phyloP scores from a whole-genome alignment of 2,113 vertebrate species.

The Mustelus asterias region DNA sequence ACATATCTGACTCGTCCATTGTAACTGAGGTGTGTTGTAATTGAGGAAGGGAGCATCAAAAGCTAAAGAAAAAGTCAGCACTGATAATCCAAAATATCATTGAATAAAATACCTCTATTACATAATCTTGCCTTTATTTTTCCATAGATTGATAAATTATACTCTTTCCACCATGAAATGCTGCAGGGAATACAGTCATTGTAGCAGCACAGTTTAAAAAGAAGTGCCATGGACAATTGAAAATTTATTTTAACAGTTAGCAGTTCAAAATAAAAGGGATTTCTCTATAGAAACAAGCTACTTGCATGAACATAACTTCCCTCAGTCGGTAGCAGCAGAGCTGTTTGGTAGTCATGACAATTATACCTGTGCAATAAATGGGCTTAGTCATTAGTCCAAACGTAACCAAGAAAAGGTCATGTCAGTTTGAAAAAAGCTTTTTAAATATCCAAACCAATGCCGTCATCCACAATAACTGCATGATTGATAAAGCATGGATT shows the following conservation, averaged over 20 bases:
- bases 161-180: not conserved
- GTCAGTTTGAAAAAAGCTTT: not conserved
- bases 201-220: not conserved
- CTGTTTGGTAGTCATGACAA: not conserved
- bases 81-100: not conserved
- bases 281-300: not conserved
- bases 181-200: not conserved
- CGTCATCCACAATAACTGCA: not conserved
- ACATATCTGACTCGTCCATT: not conserved
- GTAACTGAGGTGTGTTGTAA: not conserved
- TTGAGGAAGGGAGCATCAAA: not conserved
- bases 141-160: not conserved
- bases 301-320: not conserved
- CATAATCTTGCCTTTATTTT: not conserved
- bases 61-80: not conserved
- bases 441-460: not conserved
- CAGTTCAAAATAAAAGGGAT: not conserved
- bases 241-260: not conserved
- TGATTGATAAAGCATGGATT: not conserved
- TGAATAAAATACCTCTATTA: not conserved
- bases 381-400: not conserved
- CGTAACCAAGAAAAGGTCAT: not conserved
- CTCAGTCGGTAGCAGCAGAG: not conserved
- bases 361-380: slow-evolving; percentile 16
- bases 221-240: not conserved